Base-by-base conservation (phyloP, 2,888 invertebrate genomes). In the Leptinotarsa haldemani region DNA sequence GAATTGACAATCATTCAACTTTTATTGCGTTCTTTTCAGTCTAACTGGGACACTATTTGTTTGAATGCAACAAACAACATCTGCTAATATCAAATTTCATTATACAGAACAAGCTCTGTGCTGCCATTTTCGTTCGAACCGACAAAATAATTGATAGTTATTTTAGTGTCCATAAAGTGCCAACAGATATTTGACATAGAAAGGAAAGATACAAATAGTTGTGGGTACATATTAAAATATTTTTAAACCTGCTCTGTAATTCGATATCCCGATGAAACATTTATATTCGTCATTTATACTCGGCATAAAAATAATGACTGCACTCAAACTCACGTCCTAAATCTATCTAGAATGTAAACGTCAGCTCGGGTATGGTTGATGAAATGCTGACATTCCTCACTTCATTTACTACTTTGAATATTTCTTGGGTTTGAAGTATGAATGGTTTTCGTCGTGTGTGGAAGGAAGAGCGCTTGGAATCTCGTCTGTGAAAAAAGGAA, bases 81-180 rank as follows among this genome's bases (percentile, higher is more conserved):
- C 61, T 61, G 61, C 61, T n/a, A 61, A 61, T 61, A 61, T 61
- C 61, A 61, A 30, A 61, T 61, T 61, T 40, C 61, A n/a, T 61
- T 25, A 20, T 65, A 40, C n/a, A 61, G 5, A 61, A 61, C 61
- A 40, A n/a, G n/a, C 7, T n/a, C 1, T 16, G 7, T 61, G 61
- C n/a, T 61, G 70, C 61, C 67, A 66, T 74, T 74, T 74, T 67
- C 40, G 53, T 61, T 70, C 61, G 66, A 67, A 69, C 65, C 69
- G 74, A 70, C 70, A 74, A 70, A 67, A 70, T 74, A 74, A 74
- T 74, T 74, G 65, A 74, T 71, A 69, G 71, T 64, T 69, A 71
- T 74, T 74, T 74, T 71, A 74, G 70, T 74, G 74, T 69, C 71
- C 71, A 71, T 74, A 71, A 71, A 65, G 74, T 70, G 74, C 69